phyloP scores from a whole-genome alignment of 1,140 invertebrate genomes.

The Acromyrmex heyeri region DNA sequence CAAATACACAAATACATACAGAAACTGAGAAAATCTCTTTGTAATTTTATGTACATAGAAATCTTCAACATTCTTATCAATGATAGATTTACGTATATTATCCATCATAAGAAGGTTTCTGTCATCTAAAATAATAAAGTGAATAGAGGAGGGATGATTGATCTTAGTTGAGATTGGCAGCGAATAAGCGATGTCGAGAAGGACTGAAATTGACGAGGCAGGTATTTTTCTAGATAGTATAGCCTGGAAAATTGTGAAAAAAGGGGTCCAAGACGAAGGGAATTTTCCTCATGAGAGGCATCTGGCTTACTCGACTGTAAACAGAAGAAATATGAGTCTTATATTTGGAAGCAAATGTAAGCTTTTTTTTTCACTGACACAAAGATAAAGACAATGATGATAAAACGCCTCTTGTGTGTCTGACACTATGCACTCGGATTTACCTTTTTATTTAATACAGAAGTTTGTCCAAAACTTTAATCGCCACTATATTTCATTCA shows the following conservation, averaged over 20 bases:
- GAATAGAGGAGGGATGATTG: slow-evolving; percentile 21
- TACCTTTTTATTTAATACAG: not conserved
- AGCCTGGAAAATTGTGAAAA: slow-evolving; percentile 33
- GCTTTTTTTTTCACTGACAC: slow-evolving; percentile 34
- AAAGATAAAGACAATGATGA: not conserved
- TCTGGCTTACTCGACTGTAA: slow-evolving; percentile 44
- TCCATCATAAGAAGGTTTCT: not conserved
- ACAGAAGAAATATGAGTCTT: slow-evolving; percentile 41
- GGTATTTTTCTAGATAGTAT: slow-evolving; percentile 17
- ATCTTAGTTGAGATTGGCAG: slow-evolving; percentile 40
- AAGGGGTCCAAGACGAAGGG: not conserved
- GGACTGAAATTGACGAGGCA: slow-evolving; percentile 5
- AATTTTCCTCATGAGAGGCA: slow-evolving; percentile 44
- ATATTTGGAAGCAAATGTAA: slow-evolving; percentile 33
- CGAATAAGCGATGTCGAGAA: not conserved
- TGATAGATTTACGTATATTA: not conserved
- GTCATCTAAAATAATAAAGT: slow-evolving; percentile 35
- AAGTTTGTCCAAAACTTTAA: not conserved
- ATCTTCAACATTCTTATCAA: not conserved
- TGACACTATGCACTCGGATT: not conserved
- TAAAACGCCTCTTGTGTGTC: not conserved
- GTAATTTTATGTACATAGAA: not conserved
- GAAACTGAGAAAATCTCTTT: not conserved
- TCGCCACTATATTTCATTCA: not conserved
- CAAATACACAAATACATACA: not conserved